phyloP scores from a whole-genome alignment of 2,113 vertebrate species.

The Gambusia affinis region DNA sequence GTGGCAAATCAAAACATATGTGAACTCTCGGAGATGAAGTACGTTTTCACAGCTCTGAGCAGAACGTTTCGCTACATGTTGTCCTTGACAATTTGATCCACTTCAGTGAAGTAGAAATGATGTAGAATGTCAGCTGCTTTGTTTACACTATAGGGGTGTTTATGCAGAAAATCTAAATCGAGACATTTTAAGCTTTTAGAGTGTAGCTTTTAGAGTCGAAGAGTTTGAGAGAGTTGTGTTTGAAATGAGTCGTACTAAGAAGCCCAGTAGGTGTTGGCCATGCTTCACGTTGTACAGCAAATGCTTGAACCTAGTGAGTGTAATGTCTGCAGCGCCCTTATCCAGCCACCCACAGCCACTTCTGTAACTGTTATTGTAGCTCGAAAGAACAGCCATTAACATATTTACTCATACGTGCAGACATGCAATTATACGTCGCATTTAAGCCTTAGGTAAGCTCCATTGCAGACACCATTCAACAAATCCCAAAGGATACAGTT shows the following conservation, averaged over 20 bases:
- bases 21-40: background rate
- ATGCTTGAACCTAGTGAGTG: slow-evolving; percentile 23
- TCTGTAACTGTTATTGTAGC: slow-evolving; percentile 17
- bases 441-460: slow-evolving; percentile 6
- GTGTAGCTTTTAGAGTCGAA: slow-evolving; percentile 13
- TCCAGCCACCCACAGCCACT: slow-evolving; percentile 36
- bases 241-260: slow-evolving; percentile 12
- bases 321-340: slow-evolving; percentile 38
- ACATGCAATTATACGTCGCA: background rate
- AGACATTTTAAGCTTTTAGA: slow-evolving; percentile 24
- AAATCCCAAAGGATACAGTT: background rate
- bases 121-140: background rate
- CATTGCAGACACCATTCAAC: background rate
- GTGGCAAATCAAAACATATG: background rate
- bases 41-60: background rate
- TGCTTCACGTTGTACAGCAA: slow-evolving; percentile 18
- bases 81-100: background rate
- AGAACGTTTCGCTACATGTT: background rate
- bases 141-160: background rate
- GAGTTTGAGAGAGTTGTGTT: slow-evolving; percentile 23
- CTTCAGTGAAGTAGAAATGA: background rate
- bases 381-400: slow-evolving; percentile 21
- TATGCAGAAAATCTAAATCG: slow-evolving; percentile 4
- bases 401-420: slow-evolving; percentile 20
- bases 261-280: slow-evolving; percentile 24